Evolutionary conservation across 1,140 invertebrate species (phyloP), one percentile per base, ranked within the genome.

Genomic region (Calliopsis andreniformis): DNA sequence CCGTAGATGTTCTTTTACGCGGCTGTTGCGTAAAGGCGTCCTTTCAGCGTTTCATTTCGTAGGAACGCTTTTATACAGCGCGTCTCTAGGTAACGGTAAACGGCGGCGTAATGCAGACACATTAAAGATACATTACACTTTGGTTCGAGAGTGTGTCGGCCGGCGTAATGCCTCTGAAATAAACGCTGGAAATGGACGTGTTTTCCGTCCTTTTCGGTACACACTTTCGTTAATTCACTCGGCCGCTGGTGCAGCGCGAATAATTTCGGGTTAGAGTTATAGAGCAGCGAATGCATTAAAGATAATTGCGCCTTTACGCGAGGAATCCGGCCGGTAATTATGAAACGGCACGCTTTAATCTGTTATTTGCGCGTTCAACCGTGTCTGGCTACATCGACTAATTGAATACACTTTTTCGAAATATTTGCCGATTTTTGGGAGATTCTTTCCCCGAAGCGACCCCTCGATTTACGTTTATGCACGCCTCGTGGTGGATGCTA

Each of bases 81-180:
- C 64, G 18, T 47, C 45, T 59, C 71, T 75, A 75, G 63, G 71
- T 75, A 75, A 75, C 62, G 71, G 71, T 75, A 75, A 75, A 75
- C n/a, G 39, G 28, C 71, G 35, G 49, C 30, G 28, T 75, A 75
- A 75, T 75, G 71, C 71, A 67, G 71, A 75, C 71, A 30, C 71
- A 67, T 75, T 75, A 75, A 67, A 75, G 71, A 75, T 67, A 75
- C 71, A 67, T 75, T 45, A 67, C 42, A 39, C 71, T 28, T 67
- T 30, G 35, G 56, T 56, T 63, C 20, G 51, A n/a, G 61, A 28
- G 47, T 25, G 49, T 25, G 59, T 30, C 42, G 23, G 49, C 32
- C 43, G 16, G 4, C 28, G 23, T 43, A 45, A 67, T 64, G 62
- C 42, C 35, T 75, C 28, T 55, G 63, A 75, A 75, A 45, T 56